Conservation (phyloP, 1,140 invertebrate genomes). For the Heliconius nattereri region DNA sequence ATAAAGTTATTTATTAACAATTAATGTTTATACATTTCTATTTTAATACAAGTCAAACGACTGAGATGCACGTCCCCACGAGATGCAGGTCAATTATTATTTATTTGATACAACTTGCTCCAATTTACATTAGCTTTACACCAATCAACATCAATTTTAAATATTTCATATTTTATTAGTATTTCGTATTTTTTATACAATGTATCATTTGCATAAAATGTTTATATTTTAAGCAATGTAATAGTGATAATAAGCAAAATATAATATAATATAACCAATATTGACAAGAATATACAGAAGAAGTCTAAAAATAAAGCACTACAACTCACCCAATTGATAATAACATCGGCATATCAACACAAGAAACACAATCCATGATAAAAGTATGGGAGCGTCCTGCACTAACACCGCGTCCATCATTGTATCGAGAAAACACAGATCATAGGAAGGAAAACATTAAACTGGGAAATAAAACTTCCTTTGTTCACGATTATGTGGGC, state of each 20-base stretch:
- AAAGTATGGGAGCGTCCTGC: conserved; percentile 67
- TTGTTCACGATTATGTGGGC: conserved; percentile 53
- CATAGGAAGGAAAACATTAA: conserved; percentile 26
- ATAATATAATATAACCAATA: background rate
- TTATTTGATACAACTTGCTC: background rate
- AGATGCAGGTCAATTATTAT: conserved; percentile 7
- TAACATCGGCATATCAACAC: conserved; percentile 72
- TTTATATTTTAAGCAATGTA: background rate
- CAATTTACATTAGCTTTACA: background rate
- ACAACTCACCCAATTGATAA: conserved; percentile 60
- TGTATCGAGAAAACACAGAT: conserved; percentile 25
- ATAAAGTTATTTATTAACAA: background rate
- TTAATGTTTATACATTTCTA: conserved; percentile 1
- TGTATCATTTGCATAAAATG: background rate
- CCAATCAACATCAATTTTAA: background rate
- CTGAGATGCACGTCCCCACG: background rate
- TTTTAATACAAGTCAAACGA: conserved; percentile 1
- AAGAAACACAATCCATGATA: conserved; percentile 75
- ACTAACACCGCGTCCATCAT: conserved; percentile 63
- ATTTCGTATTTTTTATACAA: background rate
- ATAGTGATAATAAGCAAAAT: background rate
- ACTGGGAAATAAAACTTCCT: conserved; percentile 40
- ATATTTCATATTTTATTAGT: background rate
- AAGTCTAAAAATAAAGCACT: background rate
- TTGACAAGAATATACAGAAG: background rate